phyloP scores from a whole-genome alignment of 2,888 invertebrate genomes.

The Macrophya alboannulata region DNA sequence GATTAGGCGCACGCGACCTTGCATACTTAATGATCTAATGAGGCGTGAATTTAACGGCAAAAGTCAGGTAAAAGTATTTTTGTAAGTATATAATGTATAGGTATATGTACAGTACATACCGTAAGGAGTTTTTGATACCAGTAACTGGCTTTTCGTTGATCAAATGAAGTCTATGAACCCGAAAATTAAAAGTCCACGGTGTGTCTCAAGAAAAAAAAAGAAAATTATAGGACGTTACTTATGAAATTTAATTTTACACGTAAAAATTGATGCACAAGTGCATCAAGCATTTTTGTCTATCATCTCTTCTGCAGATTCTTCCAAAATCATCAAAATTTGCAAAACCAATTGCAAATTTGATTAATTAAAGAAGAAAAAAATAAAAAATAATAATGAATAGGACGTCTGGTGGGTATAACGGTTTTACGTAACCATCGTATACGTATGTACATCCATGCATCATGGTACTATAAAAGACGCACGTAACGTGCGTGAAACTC shows the following conservation, averaged over 20 bases:
- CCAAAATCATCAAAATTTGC: background rate
- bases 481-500: constrained; percentile 34
- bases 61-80: background rate
- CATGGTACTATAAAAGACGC: background rate
- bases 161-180: background rate
- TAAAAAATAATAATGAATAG: too few species aligned
- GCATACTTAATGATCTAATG: constrained; percentile 44
- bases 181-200: background rate
- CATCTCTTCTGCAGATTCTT: too few species aligned
- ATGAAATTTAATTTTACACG: too few species aligned
- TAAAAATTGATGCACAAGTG: too few species aligned
- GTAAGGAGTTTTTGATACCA: background rate
- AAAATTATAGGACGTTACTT: too few species aligned
- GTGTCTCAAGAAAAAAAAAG: too few species aligned
- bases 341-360: background rate
- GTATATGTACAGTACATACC: too few species aligned
- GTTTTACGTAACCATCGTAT: background rate
- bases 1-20: constrained; percentile 44
- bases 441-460: background rate
- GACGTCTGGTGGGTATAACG: background rate
- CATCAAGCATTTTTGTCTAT: too few species aligned
- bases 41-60: constrained; percentile 1
- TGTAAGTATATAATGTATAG: background rate
- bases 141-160: background rate
- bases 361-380: background rate